phyloP scores from a whole-genome alignment of 53 echinoderm and acorn worm species.

The Henricia sp. region DNA sequence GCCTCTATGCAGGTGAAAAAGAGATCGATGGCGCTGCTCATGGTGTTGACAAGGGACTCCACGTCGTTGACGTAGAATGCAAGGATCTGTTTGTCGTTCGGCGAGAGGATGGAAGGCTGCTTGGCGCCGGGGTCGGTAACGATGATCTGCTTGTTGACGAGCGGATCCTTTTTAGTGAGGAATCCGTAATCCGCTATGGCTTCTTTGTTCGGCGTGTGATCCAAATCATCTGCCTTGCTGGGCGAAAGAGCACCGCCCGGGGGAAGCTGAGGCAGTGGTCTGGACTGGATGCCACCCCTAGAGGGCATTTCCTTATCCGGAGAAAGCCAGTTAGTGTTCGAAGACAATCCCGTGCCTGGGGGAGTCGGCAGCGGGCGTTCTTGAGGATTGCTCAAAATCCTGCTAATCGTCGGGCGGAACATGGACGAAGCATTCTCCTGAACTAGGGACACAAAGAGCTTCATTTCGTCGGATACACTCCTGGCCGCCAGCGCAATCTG shows the following conservation, averaged over 20 bases:
- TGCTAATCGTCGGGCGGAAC: conserved; percentile 73
- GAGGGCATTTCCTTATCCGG: conserved; percentile 81
- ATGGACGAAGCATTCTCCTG: conserved; percentile 75
- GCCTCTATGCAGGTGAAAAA: conserved; percentile 97
- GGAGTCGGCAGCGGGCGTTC: conserved; percentile 91
- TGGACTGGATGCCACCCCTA: conserved; percentile 65
- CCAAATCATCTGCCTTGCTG: conserved; percentile 28
- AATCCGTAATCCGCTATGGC: conserved; percentile 80
- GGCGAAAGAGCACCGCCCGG: conserved; percentile 42
- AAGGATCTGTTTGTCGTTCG: conserved; percentile 82
- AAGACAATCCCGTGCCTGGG: conserved; percentile 54
- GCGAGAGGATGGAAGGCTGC: conserved; percentile 60
- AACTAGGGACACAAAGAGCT: conserved; percentile 74
- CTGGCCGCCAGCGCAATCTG: conserved; percentile 79
- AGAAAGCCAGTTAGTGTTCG: conserved; percentile 79
- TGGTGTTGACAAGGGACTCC: conserved; percentile 76
- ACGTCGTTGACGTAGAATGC: conserved; percentile 84
- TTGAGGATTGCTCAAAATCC: conserved; percentile 64
- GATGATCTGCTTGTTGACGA: conserved; percentile 79
- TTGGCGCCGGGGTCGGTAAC: conserved; percentile 61
- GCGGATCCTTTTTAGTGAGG: conserved; percentile 67
- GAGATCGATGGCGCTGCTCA: conserved; percentile 82
- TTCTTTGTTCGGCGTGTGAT: conserved; percentile 49
- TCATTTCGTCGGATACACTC: conserved; percentile 73
- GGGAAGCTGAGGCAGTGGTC: conserved; percentile 83